Base-by-base conservation (phyloP, 2,888 invertebrate species). In the Lithophane ornitopus region DNA sequence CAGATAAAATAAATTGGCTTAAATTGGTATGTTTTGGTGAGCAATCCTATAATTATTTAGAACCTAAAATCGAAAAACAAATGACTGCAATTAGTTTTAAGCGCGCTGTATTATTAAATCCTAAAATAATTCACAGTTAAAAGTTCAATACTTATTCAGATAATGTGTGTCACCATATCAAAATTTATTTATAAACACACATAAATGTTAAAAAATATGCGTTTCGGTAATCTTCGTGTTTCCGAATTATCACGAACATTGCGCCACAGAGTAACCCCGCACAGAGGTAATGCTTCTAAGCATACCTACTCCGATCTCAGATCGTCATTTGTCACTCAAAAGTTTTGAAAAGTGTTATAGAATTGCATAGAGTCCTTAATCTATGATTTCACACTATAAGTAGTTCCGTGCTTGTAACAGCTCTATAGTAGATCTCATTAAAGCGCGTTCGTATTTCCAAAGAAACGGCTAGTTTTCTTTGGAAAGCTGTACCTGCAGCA, bases 401-500 rank as follows among this genome's bases (percentile, higher is more conserved):
- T 56, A 26, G 14, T 12, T 56, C 6, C 26, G 14, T 61, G 61
- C 8, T 39, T 62, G 62, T 62, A 41, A n/a, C n/a, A 62, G 62
- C 39, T 41, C 39, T n/a, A n/a, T 62, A 62, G 4, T 62, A 39
- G 39, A 62, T n/a, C n/a, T n/a, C n/a, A 39, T 39, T 14, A 39
- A 9, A 8, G 14, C 14, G n/a, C 1, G 14, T n/a, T 62, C 62
- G 62, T 62, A 1, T n/a, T 62, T 62, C 62, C n/a, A 39, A 39
- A n/a, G 26, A 26, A 63, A 19, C 11, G 1, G 0, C 3, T 12
- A 11, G 0, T 63, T 41, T 56, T 56, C 7, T 19, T 63, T 22
- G 44, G 8, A 44, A 28, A 65, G 22, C 26, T 22, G 34, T 67
- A 67, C 94, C 92, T 92, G 92, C 46, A 93, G 59, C 52, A 92